Evolutionary conservation across 1,140 invertebrate species (phyloP), one percentile per base, ranked within the genome.

Genomic region (Halesus radiatus): DNA sequence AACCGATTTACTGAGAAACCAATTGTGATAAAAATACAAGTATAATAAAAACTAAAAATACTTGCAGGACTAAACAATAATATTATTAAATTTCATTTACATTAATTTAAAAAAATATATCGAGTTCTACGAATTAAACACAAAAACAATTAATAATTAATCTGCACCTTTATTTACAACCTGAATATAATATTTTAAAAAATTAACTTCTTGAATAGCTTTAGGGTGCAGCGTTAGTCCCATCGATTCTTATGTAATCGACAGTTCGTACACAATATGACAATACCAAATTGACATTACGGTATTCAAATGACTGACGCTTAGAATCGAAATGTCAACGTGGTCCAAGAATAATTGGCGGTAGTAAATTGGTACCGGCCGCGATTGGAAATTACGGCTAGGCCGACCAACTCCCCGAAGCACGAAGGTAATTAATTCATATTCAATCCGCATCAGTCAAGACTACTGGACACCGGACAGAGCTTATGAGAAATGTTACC

Each of bases 211-310:
- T n/a, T n/a, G n/a, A n/a, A n/a, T n/a, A n/a, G n/a, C n/a, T n/a
- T n/a, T n/a, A n/a, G n/a, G 32, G 32, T 0, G 32, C 7, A 7
- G 0, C 0, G 3, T 32, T 7, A 32, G 32, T 6, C 32, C 5
- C 32, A 32, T 32, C 56, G 23, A 22, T 60, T 60, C 56, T 60
- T 22, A 60, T 22, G 5, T 22, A 60, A 60, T 60, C 3, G 56
- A 60, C 23, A 20, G 3, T 13, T 13, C 56, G 22, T 23, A 60
- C 23, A 66, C 62, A 58, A n/a, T n/a, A n/a, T n/a, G n/a, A n/a
- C n/a, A n/a, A n/a, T n/a, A n/a, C n/a, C n/a, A n/a, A n/a, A n/a
- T 74, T 74, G 72, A 74, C 72, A 74, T 74, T 23, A 26, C 32
- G 72, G 58, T 74, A 74, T 74, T 74, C 26, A 29, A 74, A 74